Evolutionary conservation across 2,797 vertebrate species (phyloP).

Genomic region (Hippocampus kuda): DNA sequence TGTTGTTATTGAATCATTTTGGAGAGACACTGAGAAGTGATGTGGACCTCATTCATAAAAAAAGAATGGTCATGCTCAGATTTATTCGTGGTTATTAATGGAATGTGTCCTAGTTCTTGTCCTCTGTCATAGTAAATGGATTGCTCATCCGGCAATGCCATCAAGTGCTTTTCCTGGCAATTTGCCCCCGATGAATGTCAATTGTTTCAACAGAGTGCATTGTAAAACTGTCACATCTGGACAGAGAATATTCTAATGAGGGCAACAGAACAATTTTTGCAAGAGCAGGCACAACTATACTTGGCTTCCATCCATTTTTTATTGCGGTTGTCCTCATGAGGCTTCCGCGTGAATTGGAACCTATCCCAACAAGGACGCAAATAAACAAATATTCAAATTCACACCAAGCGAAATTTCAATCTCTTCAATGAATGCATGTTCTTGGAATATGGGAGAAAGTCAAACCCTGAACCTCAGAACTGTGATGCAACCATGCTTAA

Average conservation of each 20-base stretch:
- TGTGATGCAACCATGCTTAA: neutral
- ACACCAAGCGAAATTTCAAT: neutral
- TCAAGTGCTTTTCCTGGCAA: neutral
- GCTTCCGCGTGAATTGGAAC: no score
- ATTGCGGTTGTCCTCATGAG: no score
- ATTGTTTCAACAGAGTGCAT: neutral
- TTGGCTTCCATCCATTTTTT: no score
- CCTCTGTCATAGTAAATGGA: neutral
- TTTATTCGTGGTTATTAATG: slow-evolving; percentile 24
- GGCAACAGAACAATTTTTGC: no score
- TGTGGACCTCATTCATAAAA: slow-evolving; percentile 21
- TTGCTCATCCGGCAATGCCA: neutral
- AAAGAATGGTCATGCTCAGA: slow-evolving; percentile 7
- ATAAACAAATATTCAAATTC: neutral
- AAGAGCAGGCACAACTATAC: no score
- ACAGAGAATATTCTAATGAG: no score
- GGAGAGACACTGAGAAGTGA: neutral
- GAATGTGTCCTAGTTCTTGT: slow-evolving; percentile 29
- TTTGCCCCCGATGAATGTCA: neutral
- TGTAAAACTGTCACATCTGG: neutral
- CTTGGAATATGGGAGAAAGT: neutral
- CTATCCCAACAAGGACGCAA: neutral
- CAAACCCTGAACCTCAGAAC: neutral
- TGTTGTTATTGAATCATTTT: slow-evolving; percentile 5
- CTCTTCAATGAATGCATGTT: neutral